Conservation (phyloP, 2,113 vertebrate genomes). For the Sinocyclocheilus rhinocerous region DNA sequence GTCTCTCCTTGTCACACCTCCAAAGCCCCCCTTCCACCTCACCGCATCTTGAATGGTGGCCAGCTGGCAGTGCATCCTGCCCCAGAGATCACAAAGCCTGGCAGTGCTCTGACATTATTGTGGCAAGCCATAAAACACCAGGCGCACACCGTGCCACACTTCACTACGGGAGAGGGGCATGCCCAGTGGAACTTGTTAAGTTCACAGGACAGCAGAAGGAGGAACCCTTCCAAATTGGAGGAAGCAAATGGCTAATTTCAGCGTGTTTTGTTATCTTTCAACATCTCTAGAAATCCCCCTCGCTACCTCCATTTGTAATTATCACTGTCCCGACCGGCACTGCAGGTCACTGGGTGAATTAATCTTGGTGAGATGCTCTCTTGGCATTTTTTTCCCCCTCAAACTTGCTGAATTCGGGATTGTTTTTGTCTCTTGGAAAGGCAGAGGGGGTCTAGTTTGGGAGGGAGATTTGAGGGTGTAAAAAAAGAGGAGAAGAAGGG, state of each 20-base stretch:
- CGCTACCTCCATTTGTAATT: constrained; percentile 55
- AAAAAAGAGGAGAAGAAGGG: constrained; percentile 49
- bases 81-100: constrained; percentile 51
- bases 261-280: constrained; percentile 53
- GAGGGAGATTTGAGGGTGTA: constrained; percentile 36
- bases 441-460: constrained; percentile 12
- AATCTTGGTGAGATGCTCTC: constrained; percentile 53
- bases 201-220: constrained; percentile 45
- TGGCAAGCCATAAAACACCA: constrained; percentile 46
- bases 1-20: constrained; percentile 46
- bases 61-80: constrained; percentile 53
- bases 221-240: constrained; percentile 39
- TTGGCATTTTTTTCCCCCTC: constrained; percentile 12
- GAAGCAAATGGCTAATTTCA: constrained; percentile 50
- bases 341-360: constrained; percentile 55
- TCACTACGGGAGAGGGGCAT: not conserved
- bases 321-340: constrained; percentile 47
- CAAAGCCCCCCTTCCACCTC: not conserved
- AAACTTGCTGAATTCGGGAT: constrained; percentile 39
- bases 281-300: constrained; percentile 55
- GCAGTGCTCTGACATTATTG: constrained; percentile 48
- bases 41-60: constrained; percentile 43
- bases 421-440: constrained; percentile 31
- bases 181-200: constrained; percentile 47
- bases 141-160: constrained; percentile 3